phyloP scores from a whole-genome alignment of 2,888 invertebrate species.

The Synergus laeviventris region DNA sequence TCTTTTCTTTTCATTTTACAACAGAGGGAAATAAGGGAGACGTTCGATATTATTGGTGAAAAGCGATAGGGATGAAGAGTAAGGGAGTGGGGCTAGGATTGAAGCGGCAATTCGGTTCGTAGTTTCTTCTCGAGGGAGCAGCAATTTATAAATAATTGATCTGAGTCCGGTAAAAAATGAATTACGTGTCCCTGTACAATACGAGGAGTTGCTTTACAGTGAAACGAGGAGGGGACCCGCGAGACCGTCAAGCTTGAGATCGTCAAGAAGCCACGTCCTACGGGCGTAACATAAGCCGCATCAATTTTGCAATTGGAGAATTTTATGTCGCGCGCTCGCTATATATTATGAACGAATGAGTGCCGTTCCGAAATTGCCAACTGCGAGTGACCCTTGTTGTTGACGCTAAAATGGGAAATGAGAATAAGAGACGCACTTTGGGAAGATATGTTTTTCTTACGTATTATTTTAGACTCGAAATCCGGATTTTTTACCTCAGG shows the following conservation, averaged over 20 bases:
- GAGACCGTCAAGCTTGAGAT: slow-evolving; percentile 64
- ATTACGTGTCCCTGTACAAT: slow-evolving; percentile 76
- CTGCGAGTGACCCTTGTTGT: not conserved
- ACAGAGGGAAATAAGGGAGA: not conserved
- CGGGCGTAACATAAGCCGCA: slow-evolving; percentile 65
- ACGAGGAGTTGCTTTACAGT: slow-evolving; percentile 74
- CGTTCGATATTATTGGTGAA: slow-evolving; percentile 26
- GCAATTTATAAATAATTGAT: slow-evolving; percentile 77
- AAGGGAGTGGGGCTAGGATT: slow-evolving; percentile 45
- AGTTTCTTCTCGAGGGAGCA: slow-evolving; percentile 68
- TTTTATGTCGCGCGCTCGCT: slow-evolving; percentile 73
- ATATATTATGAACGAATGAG: slow-evolving; percentile 71
- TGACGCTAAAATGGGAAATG: not conserved
- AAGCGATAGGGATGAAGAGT: slow-evolving; percentile 15
- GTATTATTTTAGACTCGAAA: no score
- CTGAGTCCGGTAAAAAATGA: slow-evolving; percentile 76
- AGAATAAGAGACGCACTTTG: not conserved
- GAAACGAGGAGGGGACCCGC: slow-evolving; percentile 74
- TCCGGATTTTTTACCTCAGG: no score
- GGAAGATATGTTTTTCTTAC: no score
- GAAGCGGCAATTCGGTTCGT: slow-evolving; percentile 48
- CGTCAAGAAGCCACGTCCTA: slow-evolving; percentile 43
- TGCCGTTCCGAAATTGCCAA: slow-evolving; percentile 40
- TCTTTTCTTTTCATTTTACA: not conserved
- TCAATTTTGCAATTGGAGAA: slow-evolving; percentile 77